Evolutionary conservation across 2,113 vertebrate species (phyloP).

Genomic region (Saguinus midas): DNA sequence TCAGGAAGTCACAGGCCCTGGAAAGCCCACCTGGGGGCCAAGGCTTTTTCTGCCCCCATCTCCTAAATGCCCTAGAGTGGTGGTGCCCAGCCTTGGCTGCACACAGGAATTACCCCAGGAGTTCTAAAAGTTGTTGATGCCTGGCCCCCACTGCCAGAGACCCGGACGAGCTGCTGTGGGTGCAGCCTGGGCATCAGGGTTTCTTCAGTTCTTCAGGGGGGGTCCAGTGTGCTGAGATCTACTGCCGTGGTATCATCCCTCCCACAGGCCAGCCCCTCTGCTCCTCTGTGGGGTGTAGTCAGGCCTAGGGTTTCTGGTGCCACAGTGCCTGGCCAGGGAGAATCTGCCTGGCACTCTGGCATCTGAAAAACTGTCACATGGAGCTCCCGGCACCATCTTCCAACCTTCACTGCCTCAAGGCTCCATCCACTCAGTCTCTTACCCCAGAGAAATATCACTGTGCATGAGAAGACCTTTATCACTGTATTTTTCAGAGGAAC

Average conservation of each 20-base stretch:
- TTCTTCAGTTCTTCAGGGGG: background rate
- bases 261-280: background rate
- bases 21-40: background rate
- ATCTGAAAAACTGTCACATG: background rate
- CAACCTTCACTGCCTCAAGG: background rate
- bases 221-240: background rate
- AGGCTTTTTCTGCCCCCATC: background rate
- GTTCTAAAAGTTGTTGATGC: background rate
- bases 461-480: background rate
- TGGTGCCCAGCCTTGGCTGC: background rate
- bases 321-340: too few relatives aligned
- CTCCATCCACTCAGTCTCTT: background rate
- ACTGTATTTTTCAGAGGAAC: background rate
- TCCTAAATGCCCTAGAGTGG: background rate
- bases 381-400: background rate
- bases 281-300: too few relatives aligned
- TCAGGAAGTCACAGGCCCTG: background rate
- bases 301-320: background rate
- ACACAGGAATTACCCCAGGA: background rate
- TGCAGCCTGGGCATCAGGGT: background rate
- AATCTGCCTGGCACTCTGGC: background rate
- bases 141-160: too few relatives aligned
- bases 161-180: background rate
- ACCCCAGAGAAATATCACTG: background rate
- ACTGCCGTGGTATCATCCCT: fast-evolving